phyloP scores from a whole-genome alignment of 2,113 vertebrate genomes.

The Paradisaea rubra region DNA sequence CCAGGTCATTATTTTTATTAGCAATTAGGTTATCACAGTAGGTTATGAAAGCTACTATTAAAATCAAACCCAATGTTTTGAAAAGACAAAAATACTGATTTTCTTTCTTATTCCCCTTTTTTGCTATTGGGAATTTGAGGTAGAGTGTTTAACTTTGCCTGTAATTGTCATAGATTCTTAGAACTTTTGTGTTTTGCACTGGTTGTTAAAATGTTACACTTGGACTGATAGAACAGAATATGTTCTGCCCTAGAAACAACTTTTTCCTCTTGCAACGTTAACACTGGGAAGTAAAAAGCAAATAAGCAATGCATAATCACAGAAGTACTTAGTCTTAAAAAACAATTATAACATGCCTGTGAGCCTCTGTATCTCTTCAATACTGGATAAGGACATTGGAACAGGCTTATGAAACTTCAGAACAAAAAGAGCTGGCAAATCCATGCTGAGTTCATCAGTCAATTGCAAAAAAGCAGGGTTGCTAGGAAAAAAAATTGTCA shows the following conservation, averaged over 20 bases:
- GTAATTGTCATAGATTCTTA: neutral
- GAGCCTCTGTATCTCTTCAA: slow-evolving; percentile 69
- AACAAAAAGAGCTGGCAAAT: slow-evolving; percentile 74
- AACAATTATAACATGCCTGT: slow-evolving; percentile 65
- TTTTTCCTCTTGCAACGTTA: neutral
- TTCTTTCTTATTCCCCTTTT: neutral
- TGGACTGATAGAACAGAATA: neutral
- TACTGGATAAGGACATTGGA: slow-evolving; percentile 58
- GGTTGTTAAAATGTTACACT: neutral
- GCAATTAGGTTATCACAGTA: neutral
- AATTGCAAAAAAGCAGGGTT: slow-evolving; percentile 54
- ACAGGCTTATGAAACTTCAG: slow-evolving; percentile 73
- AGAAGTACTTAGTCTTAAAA: neutral
- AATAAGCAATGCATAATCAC: neutral
- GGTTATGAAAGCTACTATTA: neutral
- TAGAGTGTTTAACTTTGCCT: neutral
- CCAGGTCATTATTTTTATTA: neutral
- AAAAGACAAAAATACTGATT: neutral
- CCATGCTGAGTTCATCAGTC: slow-evolving; percentile 52
- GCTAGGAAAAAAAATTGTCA: slow-evolving; percentile 37
- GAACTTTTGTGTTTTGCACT: neutral
- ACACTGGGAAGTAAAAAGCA: neutral
- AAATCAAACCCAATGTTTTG: neutral
- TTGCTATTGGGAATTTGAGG: neutral
- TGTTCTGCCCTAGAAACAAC: neutral